These are phyloP conservation scores for Chroicocephalus ridibundus DNA, from an alignment of 2,113 vertebrate species.

Conservation along the genomic window DNA sequence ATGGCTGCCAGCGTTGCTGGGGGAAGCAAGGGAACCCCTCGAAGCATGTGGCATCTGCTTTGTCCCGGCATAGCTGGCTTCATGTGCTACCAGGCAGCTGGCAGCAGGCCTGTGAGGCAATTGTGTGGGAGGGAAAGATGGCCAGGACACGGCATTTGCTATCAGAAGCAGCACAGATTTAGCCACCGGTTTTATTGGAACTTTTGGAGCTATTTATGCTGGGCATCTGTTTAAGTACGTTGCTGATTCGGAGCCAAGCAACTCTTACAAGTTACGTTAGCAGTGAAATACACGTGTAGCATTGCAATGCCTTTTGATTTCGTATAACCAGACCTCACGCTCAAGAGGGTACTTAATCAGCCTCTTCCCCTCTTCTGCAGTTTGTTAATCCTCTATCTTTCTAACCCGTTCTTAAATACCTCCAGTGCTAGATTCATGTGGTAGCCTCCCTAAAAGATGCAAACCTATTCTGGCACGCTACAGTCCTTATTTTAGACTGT, in stretches of 20 bases:
- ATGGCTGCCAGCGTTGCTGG: background rate
- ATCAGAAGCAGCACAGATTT: background rate
- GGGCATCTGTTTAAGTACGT: background rate
- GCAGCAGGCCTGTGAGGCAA: background rate
- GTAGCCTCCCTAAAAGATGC: background rate
- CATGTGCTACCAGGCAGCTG: background rate
- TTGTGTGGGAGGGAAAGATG: background rate
- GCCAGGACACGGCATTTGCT: background rate
- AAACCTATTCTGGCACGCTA: rapidly evolving
- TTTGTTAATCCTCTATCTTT: background rate
- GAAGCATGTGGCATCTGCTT: background rate
- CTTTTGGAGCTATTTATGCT: background rate
- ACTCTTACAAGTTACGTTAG: background rate
- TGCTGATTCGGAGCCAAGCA: background rate
- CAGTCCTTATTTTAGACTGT: background rate
- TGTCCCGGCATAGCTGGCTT: background rate
- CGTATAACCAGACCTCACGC: background rate
- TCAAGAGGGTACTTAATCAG: background rate
- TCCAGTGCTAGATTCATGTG: background rate
- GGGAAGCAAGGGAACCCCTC: background rate
- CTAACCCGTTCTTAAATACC: background rate
- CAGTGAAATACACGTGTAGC: background rate
- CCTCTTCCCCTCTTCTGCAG: background rate
- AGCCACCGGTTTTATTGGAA: background rate
- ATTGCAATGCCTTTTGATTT: background rate